Conservation (phyloP, 2,113 vertebrate species). For the Chloebia gouldiae region DNA sequence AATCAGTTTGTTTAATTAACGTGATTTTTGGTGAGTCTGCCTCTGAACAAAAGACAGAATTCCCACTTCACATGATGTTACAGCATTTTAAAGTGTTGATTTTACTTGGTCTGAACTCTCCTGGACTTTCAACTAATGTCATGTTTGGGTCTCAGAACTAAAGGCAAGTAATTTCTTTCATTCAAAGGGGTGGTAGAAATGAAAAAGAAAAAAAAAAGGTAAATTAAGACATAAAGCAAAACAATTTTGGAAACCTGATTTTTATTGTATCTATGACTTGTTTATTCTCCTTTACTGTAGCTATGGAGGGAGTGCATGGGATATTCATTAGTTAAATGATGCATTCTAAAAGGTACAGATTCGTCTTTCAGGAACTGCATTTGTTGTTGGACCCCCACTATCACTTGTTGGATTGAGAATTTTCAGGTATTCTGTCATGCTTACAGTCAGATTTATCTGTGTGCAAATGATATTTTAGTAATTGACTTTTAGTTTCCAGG, state of each 20-base stretch:
- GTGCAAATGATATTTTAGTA: neutral
- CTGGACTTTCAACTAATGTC: neutral
- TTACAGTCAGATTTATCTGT: neutral
- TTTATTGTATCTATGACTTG: neutral
- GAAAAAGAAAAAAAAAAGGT: neutral
- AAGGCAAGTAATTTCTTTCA: neutral
- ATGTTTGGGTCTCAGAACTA: neutral
- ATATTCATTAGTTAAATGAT: neutral
- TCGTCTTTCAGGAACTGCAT: neutral
- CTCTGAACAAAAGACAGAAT: neutral
- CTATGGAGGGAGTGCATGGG: neutral
- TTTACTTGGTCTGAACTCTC: neutral
- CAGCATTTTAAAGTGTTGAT: neutral
- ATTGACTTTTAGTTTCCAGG: neutral
- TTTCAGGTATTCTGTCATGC: neutral
- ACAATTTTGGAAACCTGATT: neutral
- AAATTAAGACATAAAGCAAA: neutral
- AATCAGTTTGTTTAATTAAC: neutral
- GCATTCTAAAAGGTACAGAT: neutral
- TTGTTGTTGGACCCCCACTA: neutral
- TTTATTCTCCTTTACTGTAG: neutral
- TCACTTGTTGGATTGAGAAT: neutral
- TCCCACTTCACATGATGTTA: neutral
- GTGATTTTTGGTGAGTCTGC: neutral
- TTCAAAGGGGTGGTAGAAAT: neutral